These are phyloP conservation scores for Lochmaea crataegi DNA, from an alignment of 2,888 invertebrate genomes.

Conservation along the genomic window DNA sequence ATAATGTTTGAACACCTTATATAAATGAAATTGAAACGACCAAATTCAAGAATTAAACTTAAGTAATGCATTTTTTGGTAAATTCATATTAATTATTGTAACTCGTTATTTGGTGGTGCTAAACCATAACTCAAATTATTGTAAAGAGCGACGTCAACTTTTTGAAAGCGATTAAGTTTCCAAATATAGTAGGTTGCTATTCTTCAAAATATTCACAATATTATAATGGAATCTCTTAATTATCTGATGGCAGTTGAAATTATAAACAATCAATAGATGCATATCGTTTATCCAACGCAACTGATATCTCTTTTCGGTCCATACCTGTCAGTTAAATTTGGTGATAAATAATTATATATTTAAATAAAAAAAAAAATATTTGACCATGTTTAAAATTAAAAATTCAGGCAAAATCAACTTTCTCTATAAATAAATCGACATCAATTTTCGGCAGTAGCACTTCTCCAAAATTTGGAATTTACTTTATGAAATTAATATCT, in stretches of 20 bases:
- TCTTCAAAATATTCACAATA: neutral
- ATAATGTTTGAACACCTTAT: too few species aligned
- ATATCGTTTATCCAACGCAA: neutral
- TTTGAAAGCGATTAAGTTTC: neutral
- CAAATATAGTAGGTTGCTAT: neutral
- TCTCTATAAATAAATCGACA: conserved; percentile 18
- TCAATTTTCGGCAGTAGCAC: neutral
- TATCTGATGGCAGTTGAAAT: neutral
- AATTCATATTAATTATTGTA: too few species aligned
- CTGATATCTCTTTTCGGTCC: neutral
- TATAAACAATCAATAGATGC: conserved; percentile 41
- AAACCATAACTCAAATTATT: neutral
- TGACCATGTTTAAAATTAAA: conserved; percentile 1
- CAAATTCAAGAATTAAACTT: too few species aligned
- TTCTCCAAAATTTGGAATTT: neutral
- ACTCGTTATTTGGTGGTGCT: too few species aligned
- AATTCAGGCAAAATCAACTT: conserved; percentile 8
- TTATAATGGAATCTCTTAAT: neutral
- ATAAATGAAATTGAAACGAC: too few species aligned
- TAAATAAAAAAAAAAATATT: neutral
- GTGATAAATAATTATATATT: neutral
- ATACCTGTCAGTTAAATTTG: neutral
- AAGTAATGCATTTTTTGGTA: too few species aligned
- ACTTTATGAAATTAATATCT: conserved; percentile 1
- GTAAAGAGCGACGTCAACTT: neutral